A percentile compares a stretch with the other conserved stretches of the same genome.
These are phyloP conservation scores for Barbus barbus DNA, from an alignment of 2,113 vertebrate species.

Conservation along the genomic window DNA sequence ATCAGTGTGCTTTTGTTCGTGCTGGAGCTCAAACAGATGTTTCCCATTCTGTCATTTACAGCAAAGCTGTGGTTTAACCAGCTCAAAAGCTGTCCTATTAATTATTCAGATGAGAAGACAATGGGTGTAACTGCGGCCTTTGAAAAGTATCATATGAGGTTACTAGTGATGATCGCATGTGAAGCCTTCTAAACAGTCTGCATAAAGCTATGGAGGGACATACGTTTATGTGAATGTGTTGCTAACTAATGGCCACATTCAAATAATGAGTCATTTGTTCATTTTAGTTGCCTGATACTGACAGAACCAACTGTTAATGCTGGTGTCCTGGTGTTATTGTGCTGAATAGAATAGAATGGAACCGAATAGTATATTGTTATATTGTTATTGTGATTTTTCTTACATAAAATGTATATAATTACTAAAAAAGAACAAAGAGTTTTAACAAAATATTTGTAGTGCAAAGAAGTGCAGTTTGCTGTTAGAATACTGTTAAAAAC, in stretches of 20 bases:
- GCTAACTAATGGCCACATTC: not conserved
- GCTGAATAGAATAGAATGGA: not conserved
- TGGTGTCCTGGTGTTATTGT: not conserved
- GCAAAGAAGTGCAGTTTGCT: not conserved
- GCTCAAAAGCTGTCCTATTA: not conserved
- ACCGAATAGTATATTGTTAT: not conserved
- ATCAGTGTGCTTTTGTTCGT: not conserved
- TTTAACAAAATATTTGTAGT: not conserved
- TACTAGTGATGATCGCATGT: not conserved
- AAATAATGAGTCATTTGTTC: not conserved
- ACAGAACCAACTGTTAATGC: slow-evolving; percentile 5
- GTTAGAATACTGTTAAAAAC: not conserved
- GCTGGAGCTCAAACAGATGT: not conserved
- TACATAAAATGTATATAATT: too few relatives aligned
- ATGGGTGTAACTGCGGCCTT: not conserved
- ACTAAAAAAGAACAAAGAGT: not conserved
- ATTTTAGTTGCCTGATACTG: not conserved
- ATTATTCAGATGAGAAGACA: slow-evolving; percentile 11
- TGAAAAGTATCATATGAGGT: not conserved
- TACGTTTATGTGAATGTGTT: not conserved
- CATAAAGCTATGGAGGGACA: not conserved
- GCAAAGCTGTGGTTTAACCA: not conserved
- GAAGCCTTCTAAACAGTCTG: not conserved
- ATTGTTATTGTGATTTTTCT: too few relatives aligned
- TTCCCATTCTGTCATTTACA: not conserved